Evolutionary conservation across 2,797 vertebrate genomes (phyloP), one percentile per base, ranked within the genome.

Genomic region (Leontocebus nigricollis): DNA sequence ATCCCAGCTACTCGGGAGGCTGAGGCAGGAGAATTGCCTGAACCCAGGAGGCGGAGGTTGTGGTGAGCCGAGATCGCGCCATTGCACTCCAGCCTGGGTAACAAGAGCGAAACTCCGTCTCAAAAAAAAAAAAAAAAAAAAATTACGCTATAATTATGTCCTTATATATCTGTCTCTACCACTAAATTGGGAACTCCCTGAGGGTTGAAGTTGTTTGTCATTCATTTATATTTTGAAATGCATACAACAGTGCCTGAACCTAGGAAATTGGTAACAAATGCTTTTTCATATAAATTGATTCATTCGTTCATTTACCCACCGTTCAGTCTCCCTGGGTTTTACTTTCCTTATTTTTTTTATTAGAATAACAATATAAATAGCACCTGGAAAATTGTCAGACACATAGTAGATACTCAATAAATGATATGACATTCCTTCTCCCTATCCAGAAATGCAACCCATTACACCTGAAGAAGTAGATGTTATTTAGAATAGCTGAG

Each of bases 61-160:
- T n/a, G n/a, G n/a, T n/a, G n/a, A n/a, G n/a, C n/a, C n/a, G n/a
- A n/a, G n/a, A n/a, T n/a, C n/a, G n/a, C n/a, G n/a, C n/a, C n/a
- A n/a, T n/a, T n/a, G n/a, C n/a, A n/a, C n/a, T n/a, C n/a, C 39
- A 39, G 39, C 39, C 39, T 39, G 39, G 39, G 39, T 39, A 39
- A 39, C 39, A 39, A 39, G 39, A 39, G 39, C 39, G 39, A 39
- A 39, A 39, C 39, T 39, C 39, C 39, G 4, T 39, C 4, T 39
- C 39, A 39, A 39, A 39, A 39, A 39, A 39, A 39, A 39, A 39
- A 39, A 39, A 39, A 39, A 39, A 39, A 39, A 39, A 88, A 86
- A 90, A 96, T 96, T 92, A 77, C 33, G 73, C 91, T 92, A 33
- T 93, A 97, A 95, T 94, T 96, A 89, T 75, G 14, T 92, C 22